Evolutionary conservation across 2,113 vertebrate species (phyloP).

Genomic region (Apteryx mantelli): DNA sequence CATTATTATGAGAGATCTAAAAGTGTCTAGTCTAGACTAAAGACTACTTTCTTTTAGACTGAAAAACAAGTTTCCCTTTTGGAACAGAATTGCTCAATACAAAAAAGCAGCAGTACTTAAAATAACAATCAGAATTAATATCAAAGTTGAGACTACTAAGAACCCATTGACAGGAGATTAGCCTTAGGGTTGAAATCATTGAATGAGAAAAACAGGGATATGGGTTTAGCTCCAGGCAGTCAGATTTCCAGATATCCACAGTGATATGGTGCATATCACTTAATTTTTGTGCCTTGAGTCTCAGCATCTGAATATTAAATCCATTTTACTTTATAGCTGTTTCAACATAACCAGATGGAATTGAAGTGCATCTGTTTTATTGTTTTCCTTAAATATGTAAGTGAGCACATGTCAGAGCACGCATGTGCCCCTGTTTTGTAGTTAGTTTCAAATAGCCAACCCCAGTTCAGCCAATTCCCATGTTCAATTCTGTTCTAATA

Average conservation of each 20-base stretch:
- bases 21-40: not conserved
- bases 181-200: not conserved
- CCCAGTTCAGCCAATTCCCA: not conserved
- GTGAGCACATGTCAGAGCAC: not conserved
- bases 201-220: not conserved
- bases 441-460: not conserved
- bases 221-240: not conserved
- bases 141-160: not conserved
- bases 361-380: conserved; percentile 29
- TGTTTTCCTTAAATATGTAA: conserved; percentile 39
- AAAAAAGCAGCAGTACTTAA: not conserved
- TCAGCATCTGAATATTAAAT: not conserved
- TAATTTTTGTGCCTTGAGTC: not conserved
- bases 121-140: not conserved
- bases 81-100: not conserved
- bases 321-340: not conserved
- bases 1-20: not conserved
- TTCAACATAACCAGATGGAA: conserved; percentile 22
- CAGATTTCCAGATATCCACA: not conserved
- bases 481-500: not conserved
- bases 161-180: not conserved
- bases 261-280: not conserved
- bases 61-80: not conserved
- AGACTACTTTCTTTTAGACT: not conserved
- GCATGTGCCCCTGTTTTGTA: not conserved